Evolutionary conservation across 1,140 invertebrate genomes (phyloP).

Genomic region (Oryzaephilus surinamensis): DNA sequence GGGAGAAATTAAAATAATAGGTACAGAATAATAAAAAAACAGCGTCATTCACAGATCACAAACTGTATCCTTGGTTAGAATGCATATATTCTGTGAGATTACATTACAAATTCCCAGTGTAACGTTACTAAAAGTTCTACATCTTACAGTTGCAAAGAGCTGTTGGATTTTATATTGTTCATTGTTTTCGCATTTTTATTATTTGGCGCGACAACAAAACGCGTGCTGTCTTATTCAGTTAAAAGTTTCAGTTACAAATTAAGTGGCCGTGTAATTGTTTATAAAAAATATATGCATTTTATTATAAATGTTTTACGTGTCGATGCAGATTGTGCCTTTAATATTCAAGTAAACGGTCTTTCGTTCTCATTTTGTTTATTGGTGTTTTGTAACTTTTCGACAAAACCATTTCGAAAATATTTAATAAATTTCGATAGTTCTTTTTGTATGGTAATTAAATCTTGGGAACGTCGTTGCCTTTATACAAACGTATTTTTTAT

Average conservation of each 20-base stretch:
- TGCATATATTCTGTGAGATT: slow-evolving; percentile 23
- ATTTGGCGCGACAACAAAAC: no score
- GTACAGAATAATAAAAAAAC: slow-evolving; percentile 7
- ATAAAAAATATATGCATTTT: no score
- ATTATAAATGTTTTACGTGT: no score
- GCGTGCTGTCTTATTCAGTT: no score
- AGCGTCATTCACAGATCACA: slow-evolving; percentile 10
- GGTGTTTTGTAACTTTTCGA: slow-evolving; percentile 1
- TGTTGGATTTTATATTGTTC: slow-evolving; percentile 4
- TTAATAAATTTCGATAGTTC: slow-evolving; percentile 7
- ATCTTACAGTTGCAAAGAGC: no score
- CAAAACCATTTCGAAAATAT: slow-evolving; percentile 6
- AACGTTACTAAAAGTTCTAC: no score
- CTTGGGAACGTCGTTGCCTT: no score
- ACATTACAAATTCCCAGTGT: slow-evolving; percentile 11
- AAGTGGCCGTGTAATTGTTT: no score
- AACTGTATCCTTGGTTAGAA: slow-evolving; percentile 25
- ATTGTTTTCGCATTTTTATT: slow-evolving; percentile 2
- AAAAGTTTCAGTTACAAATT: no score
- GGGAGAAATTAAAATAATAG: no score
- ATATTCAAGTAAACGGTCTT: no score
- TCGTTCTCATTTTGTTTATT: slow-evolving; percentile 6
- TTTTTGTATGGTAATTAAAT: slow-evolving; percentile 14
- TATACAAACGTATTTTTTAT: slow-evolving; percentile 8
- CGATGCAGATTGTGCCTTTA: no score